phyloP scores from a whole-genome alignment of 2,113 vertebrate species.

The Nibea coibor region DNA sequence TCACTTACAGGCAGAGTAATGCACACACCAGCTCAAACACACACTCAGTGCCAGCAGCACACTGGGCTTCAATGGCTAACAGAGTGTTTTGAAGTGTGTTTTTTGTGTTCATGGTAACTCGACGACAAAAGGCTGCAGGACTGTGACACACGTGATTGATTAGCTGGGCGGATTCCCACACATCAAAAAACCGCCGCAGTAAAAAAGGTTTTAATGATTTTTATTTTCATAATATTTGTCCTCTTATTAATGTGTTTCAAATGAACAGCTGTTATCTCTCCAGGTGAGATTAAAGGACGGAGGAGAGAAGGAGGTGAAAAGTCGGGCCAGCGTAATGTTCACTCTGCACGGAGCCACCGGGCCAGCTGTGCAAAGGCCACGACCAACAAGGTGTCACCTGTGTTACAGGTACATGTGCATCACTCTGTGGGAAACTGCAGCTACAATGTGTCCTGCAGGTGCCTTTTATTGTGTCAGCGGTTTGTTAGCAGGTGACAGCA shows the following conservation, averaged over 20 bases:
- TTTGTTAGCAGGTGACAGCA: neutral
- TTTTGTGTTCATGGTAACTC: slow-evolving; percentile 59
- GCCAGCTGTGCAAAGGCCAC: neutral
- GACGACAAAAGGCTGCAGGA: slow-evolving; percentile 52
- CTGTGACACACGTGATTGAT: slow-evolving; percentile 63
- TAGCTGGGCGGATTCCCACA: slow-evolving; percentile 60
- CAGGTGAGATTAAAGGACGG: neutral
- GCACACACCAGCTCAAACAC: slow-evolving; percentile 43
- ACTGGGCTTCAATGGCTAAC: slow-evolving; percentile 28
- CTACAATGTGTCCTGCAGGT: neutral
- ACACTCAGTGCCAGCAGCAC: slow-evolving; percentile 43
- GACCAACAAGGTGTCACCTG: slow-evolving; percentile 22
- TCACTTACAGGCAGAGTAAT: neutral
- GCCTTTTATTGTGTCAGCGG: neutral
- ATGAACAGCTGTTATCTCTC: neutral
- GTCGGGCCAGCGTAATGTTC: neutral
- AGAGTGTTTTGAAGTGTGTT: slow-evolving; percentile 60
- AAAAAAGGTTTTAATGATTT: no score
- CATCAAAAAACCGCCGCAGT: slow-evolving; percentile 2
- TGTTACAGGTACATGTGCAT: slow-evolving; percentile 1
- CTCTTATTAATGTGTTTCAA: neutral
- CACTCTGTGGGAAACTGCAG: neutral
- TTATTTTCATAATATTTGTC: neutral
- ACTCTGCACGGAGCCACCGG: neutral
- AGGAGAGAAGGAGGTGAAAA: neutral